Evolutionary conservation across 2,888 invertebrate species (phyloP), one percentile per base, ranked within the genome.

Genomic region (Drosophila birchii): DNA sequence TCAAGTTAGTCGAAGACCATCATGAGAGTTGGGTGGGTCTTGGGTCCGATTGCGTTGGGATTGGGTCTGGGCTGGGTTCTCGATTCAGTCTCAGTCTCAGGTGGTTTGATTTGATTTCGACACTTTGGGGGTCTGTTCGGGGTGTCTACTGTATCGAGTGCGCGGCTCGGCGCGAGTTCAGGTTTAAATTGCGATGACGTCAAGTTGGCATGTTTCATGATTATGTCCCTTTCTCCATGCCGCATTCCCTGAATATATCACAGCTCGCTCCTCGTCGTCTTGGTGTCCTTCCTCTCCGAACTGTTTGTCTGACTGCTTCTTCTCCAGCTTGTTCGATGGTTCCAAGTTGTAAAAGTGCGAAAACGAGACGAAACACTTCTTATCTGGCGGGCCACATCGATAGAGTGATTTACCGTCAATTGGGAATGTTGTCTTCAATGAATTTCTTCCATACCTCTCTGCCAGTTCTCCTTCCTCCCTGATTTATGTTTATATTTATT

Each of bases 391-490:
- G 75, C 79, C 87, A 82, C 86, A 90, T 90, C 91, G 89, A 91
- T 91, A 88, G 85, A 91, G 91, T 91, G 91, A 91, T 91, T 91
- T 91, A 91, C 91, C 86, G 91, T 90, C 91, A 90, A 88, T 90
- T 89, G 81, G 90, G 89, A 89, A 86, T 86, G 88, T 79, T 87
- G 83, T 81, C 82, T 87, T 82, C 89, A 89, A 87, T 87, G 89
- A 84, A 59, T 67, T 74, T 63, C 54, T 45, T 54, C 63, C 54
- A 53, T 54, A 29, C 39, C 45, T 18, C 36, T 57, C 45, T 45
- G 36, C 55, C 55, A 44, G 47, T 36, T 5, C 47, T 32, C 14
- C n/a, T 20, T 36, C 32, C 23, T 49, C 39, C 39, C 87, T 88
- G 85, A 85, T 85, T 85, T 85, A 85, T 88, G 88, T 86, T 86